A percentile compares a stretch with the other conserved stretches of the same genome.
These are phyloP conservation scores for Saxicola maurus DNA, from an alignment of 2,797 vertebrate genomes.

Conservation along the genomic window DNA sequence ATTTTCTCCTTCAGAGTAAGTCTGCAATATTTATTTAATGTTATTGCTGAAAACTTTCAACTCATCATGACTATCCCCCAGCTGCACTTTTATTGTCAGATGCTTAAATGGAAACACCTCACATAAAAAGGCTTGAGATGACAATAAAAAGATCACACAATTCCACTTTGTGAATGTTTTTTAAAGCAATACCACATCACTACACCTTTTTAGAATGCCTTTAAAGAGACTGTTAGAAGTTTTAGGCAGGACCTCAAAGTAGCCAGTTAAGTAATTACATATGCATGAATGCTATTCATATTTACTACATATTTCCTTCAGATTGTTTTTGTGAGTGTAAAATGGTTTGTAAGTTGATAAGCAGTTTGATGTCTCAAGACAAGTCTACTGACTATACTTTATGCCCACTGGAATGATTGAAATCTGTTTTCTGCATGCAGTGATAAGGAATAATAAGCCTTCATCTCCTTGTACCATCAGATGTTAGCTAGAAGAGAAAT, in stretches of 20 bases:
- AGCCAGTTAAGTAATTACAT: constrained; percentile 2
- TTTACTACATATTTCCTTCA: constrained; percentile 5
- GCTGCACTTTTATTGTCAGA: neutral
- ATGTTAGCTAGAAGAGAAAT: neutral
- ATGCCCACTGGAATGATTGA: constrained; percentile 8
- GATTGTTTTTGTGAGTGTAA: neutral
- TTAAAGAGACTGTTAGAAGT: neutral
- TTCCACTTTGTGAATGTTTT: neutral
- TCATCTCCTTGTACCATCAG: constrained; percentile 40
- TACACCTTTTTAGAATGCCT: neutral
- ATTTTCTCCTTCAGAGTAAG: neutral
- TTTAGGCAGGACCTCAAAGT: constrained; percentile 18
- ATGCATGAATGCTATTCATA: neutral
- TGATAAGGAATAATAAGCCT: constrained; percentile 43
- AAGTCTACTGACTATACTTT: neutral
- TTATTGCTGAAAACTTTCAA: neutral
- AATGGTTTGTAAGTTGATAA: constrained; percentile 23
- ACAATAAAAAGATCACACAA: neutral
- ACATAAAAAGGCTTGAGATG: neutral
- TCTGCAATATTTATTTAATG: neutral
- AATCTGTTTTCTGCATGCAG: constrained; percentile 6
- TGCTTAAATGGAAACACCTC: neutral
- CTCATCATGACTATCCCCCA: neutral
- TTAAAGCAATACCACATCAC: neutral
- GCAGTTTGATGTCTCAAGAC: constrained; percentile 20